Evolutionary conservation across 1,140 invertebrate species (phyloP).

Genomic region (Myzus persicae): DNA sequence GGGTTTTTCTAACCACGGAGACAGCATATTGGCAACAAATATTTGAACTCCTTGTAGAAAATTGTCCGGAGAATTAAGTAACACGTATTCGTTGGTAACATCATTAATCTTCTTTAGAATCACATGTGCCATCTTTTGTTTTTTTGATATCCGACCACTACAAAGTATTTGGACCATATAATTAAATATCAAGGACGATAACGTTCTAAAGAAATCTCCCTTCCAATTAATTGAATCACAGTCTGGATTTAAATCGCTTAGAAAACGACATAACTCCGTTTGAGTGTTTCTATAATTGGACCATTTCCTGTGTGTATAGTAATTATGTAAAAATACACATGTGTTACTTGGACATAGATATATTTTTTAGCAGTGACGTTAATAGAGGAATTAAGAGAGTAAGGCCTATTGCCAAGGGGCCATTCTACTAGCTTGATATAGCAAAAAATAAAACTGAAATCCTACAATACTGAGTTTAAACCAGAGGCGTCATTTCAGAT

Average conservation of each 20-base stretch:
- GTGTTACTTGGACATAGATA: too few relatives aligned
- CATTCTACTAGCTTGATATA: background rate
- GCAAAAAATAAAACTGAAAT: background rate
- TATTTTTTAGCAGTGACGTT: background rate
- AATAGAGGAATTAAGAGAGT: background rate
- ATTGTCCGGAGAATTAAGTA: background rate
- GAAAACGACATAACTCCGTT: background rate
- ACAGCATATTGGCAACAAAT: conserved; percentile 20
- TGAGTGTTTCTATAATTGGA: background rate
- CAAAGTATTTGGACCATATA: conserved; percentile 16
- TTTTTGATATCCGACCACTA: background rate
- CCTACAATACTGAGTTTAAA: too few relatives aligned
- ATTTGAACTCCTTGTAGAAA: background rate
- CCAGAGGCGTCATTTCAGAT: too few relatives aligned
- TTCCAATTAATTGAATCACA: conserved; percentile 21
- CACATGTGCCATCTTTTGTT: background rate
- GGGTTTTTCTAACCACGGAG: background rate
- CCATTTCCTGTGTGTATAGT: background rate
- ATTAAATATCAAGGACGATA: background rate
- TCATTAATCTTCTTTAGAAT: background rate
- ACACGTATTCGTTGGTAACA: background rate
- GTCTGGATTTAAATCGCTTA: background rate
- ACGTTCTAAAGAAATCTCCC: background rate
- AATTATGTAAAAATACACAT: background rate
- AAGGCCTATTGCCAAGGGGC: background rate